Evolutionary conservation across 2,888 invertebrate species (phyloP), one percentile per base, ranked within the genome.

Genomic region (Polymixis lichenea): DNA sequence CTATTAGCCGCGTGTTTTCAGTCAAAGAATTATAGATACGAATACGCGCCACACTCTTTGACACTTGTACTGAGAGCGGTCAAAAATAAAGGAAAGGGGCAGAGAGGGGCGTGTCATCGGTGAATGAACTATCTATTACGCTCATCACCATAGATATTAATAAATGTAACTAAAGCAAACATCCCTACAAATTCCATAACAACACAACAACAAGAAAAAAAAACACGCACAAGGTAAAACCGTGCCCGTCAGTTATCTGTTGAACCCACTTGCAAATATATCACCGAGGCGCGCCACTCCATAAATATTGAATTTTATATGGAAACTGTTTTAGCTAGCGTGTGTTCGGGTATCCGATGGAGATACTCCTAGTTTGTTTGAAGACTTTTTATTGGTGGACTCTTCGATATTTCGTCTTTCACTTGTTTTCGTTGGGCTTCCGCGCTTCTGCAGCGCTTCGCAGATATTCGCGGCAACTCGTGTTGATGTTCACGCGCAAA

Each of bases 261-360:
- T 61, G 62, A 66, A 65, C 49, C 65, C 82, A 84, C 84, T 82
- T 75, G 77, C 75, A 76, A 78, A 87, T 87, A 85, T 80, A 80
- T 87, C 84, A 87, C 72, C 58, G 74, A 58, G 62, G 60, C 64
- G 58, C 66, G 62, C 56, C 67, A 61, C 78, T 75, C 77, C 77
- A 82, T 85, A 80, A 87, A 85, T 87, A 87, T 87, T 77, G 83
- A 78, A 87, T 87, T 83, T 85, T 78, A 79, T 85, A 83, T 78
- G 77, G 78, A 61, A 78, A 76, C 80, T 75, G 77, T 73, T 83
- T 68, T 67, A 76, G 78, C 65, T 73, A 71, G 75, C 73, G 66
- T 51, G 62, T 71, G 56, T 61, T 72, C 58, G 51, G 72, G 62
- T 77, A 38, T 73, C 56, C 15, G 53, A 68, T 72, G 62, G 65